Conservation (phyloP, 2,797 vertebrate species). For the Pelobates cultripes region DNA sequence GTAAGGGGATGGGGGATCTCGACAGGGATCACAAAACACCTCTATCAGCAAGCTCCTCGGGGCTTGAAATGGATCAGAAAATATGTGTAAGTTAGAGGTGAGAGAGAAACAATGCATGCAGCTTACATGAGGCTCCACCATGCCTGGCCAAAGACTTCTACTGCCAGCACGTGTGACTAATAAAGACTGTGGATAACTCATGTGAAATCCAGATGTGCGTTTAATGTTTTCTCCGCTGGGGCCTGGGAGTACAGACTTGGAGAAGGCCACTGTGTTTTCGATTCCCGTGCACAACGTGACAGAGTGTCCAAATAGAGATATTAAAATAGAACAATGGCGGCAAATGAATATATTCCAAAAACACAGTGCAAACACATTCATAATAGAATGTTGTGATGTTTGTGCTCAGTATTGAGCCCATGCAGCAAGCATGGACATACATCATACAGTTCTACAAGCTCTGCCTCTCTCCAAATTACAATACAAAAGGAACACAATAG, state of each 20-base stretch:
- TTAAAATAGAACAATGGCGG: no score
- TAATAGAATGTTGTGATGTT: no score
- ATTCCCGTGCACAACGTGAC: no score
- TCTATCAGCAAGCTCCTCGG: slow-evolving; percentile 34
- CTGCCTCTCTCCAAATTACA: no score
- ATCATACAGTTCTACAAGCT: no score
- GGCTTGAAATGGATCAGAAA: slow-evolving; percentile 24
- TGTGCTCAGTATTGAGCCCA: no score
- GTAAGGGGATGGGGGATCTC: not conserved
- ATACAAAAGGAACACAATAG: no score
- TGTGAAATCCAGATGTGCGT: slow-evolving; percentile 50
- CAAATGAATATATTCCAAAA: no score
- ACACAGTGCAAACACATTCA: no score
- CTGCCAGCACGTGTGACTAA: slow-evolving; percentile 36
- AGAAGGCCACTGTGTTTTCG: no score
- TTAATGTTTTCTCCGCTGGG: slow-evolving; percentile 1
- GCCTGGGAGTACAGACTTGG: not conserved
- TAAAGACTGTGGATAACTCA: slow-evolving; percentile 21
- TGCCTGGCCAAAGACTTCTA: slow-evolving; percentile 32
- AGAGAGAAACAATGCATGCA: slow-evolving; percentile 24
- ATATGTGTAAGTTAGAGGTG: slow-evolving; percentile 26
- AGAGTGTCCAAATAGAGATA: no score
- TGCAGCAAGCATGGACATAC: no score
- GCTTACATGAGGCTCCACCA: slow-evolving; percentile 27
- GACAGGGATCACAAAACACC: slow-evolving; percentile 41